Evolutionary conservation across 2,113 vertebrate species (phyloP).

Genomic region (Prochilodus magdalenae): DNA sequence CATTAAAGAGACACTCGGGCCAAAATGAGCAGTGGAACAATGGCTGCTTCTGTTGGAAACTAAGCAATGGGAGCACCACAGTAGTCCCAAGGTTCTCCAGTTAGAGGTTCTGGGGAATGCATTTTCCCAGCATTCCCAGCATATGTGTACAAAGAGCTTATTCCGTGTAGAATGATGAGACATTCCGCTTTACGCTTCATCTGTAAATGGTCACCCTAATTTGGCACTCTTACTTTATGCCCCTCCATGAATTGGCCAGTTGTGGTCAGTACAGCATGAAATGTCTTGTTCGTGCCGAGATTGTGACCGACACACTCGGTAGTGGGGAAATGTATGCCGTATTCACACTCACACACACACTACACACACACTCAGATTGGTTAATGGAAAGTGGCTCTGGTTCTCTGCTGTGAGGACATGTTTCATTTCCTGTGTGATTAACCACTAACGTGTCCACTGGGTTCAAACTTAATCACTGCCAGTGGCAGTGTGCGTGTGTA

Average conservation of each 20-base stretch:
- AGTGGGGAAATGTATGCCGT: background rate
- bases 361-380: conserved; percentile 51
- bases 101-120: too few species aligned
- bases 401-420: conserved; percentile 18
- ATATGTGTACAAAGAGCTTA: too few species aligned
- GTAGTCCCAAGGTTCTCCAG: too few species aligned
- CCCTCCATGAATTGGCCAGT: conserved; percentile 1
- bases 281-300: conserved; percentile 48
- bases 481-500: conserved; percentile 26
- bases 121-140: too few species aligned
- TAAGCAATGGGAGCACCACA: background rate
- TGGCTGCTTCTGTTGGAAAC: conserved; percentile 23
- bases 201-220: too few species aligned
- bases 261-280: conserved; percentile 31
- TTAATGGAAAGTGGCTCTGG: conserved; percentile 28
- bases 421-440: conserved; percentile 53
- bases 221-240: too few species aligned
- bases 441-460: conserved; percentile 44
- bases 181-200: too few species aligned
- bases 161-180: too few species aligned
- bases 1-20: too few species aligned
- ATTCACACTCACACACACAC: conserved; percentile 32
- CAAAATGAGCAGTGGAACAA: too few species aligned
- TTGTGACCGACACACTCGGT: conserved; percentile 50
- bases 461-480: conserved; percentile 35